Evolutionary conservation across 1,140 invertebrate species (phyloP).

Genomic region (Mya arenaria): DNA sequence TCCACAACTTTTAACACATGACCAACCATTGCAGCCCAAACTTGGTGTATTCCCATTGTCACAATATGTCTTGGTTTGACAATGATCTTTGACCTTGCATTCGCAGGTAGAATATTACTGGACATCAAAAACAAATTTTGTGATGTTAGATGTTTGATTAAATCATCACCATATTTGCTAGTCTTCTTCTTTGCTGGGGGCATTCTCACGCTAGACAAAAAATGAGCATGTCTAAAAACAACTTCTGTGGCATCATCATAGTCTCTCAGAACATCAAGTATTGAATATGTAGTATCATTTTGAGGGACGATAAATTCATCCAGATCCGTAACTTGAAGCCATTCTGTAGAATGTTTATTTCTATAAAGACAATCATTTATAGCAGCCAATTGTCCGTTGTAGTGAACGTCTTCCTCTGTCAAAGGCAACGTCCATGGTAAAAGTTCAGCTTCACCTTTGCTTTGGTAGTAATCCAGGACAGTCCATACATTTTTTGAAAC

Average conservation of each 20-base stretch:
- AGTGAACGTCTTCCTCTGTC: constrained; percentile 13
- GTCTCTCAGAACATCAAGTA: neutral
- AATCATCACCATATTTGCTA: neutral
- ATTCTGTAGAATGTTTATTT: constrained; percentile 12
- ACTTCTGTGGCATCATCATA: neutral
- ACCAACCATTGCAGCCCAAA: constrained; percentile 4
- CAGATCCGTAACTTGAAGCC: neutral
- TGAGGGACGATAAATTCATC: constrained; percentile 37
- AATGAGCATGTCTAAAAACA: constrained; percentile 21
- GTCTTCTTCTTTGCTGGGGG: neutral
- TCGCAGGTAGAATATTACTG: neutral
- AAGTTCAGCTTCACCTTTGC: neutral
- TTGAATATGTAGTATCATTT: neutral
- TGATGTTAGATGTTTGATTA: neutral
- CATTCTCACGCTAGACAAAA: neutral
- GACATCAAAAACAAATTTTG: neutral
- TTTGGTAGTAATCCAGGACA: constrained; percentile 12
- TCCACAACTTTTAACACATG: neutral
- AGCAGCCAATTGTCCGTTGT: constrained; percentile 26
- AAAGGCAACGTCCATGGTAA: constrained; percentile 6
- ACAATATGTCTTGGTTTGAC: neutral
- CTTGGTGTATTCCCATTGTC: constrained; percentile 30
- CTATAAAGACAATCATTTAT: constrained; percentile 42
- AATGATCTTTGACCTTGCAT: constrained; percentile 24
- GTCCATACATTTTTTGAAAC: neutral